Base-by-base conservation (phyloP, 2,113 vertebrate genomes). In the Vimba vimba region DNA sequence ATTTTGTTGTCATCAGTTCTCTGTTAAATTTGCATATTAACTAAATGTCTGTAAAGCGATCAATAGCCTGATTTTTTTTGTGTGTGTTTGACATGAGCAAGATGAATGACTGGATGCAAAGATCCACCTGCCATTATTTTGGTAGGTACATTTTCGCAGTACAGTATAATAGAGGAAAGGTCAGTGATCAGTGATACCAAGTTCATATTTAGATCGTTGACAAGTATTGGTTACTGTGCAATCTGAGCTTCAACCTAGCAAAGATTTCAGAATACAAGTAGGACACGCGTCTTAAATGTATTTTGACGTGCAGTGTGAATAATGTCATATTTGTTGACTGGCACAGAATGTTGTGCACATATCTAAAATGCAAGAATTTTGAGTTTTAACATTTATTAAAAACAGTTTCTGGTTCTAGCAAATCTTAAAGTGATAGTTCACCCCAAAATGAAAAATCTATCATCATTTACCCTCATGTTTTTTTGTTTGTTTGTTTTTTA, bases 121-220 rank as follows among this genome's bases (percentile, higher is more conserved):
- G 27, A 59, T 73, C 33, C 80, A 69, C 66, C 23, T 82, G 85
- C 85, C 83, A 74, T 77, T 82, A 30, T 85, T 85, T 82, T 60
- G 80, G 83, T 79, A 78, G 84, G 87, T 88, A 90, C 85, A 89
- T 91, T 77, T 57, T 77, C 75, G 76, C 74, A 74, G 64, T 75
- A 23, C 71, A 27, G 21, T 80, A 74, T 80, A 74, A 87, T 79
- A 83, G 82, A 82, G 45, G 64, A 85, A 86, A 89, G 87, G 88
- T 89, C 90, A 88, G 50, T 91, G 86, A 91, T 91, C 86, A 89
- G 76, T 55, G 84, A 87, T 79, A 57, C 73, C 71, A 57, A 43
- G 62, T 81, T 87, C 39, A 55, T 83, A 89, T 90, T 88, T 88
- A 88, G 88, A 87, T 52, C 76, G 30, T 23, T 59, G n/a, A 47